Evolutionary conservation across 2,113 vertebrate genomes (phyloP).

Genomic region (Malaclemys terrapin): DNA sequence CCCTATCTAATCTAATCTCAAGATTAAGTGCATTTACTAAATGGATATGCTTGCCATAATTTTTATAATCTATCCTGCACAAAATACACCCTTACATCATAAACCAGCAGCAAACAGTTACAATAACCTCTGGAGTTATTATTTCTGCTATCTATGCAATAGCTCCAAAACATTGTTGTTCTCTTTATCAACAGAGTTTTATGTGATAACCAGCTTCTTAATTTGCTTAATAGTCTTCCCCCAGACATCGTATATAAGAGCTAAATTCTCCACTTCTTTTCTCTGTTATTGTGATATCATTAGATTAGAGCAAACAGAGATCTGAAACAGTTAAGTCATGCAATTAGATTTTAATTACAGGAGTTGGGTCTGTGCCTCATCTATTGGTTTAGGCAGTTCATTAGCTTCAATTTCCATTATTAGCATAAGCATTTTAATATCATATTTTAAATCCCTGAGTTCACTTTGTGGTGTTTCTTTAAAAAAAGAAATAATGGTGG

Average conservation of each 20-base stretch:
- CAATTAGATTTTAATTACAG: neutral
- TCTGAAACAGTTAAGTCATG: neutral
- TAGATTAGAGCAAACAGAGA: neutral
- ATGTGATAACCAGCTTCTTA: neutral
- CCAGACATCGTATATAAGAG: neutral
- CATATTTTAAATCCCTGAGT: neutral
- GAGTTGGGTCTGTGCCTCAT: neutral
- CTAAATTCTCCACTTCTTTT: neutral
- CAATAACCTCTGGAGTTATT: neutral
- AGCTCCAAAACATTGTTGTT: neutral
- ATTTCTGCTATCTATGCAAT: neutral
- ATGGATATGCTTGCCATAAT: neutral
- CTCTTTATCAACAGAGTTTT: neutral
- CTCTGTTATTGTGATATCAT: neutral
- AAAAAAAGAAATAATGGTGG: neutral
- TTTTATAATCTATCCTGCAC: neutral
- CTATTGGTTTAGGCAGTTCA: neutral
- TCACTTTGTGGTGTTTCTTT: neutral
- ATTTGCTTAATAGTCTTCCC: neutral
- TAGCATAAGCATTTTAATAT: neutral
- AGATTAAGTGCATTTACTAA: conserved; percentile 25
- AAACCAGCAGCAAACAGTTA: neutral
- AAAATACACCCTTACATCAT: neutral
- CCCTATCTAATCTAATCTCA: neutral
- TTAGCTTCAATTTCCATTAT: neutral